These are phyloP conservation scores for Gymnobelideus leadbeateri DNA, from an alignment of 2,113 vertebrate species.

Conservation along the genomic window DNA sequence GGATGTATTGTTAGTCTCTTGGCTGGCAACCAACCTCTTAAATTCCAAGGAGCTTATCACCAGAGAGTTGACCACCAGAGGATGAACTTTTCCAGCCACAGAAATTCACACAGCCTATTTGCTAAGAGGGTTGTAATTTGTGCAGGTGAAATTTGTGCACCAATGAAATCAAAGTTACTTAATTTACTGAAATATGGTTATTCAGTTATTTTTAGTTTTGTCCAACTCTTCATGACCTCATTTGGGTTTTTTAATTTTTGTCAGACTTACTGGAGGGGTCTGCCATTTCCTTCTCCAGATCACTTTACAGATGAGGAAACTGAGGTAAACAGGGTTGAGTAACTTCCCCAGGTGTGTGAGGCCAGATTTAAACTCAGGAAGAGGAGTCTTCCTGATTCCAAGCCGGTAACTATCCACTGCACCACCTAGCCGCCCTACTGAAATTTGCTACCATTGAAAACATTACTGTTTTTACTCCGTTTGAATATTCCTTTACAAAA, in stretches of 20 bases:
- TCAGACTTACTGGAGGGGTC: not conserved
- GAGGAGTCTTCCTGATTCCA: not conserved
- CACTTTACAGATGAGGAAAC: not conserved
- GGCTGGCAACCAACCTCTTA: constrained; percentile 28
- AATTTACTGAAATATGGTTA: not conserved
- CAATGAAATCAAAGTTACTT: not conserved
- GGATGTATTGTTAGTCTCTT: not conserved
- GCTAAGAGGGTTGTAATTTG: not conserved
- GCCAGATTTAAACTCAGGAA: not conserved
- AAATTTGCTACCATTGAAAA: not conserved
- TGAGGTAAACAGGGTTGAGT: not conserved
- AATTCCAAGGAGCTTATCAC: constrained; percentile 19
- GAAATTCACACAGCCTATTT: constrained; percentile 34
- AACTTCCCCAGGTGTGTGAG: not conserved
- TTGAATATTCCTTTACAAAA: not conserved
- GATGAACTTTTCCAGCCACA: not conserved
- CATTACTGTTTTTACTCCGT: not conserved
- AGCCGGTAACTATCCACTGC: not conserved
- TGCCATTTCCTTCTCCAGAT: not conserved
- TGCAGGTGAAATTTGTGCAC: not conserved
- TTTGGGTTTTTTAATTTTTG: not conserved
- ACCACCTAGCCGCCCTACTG: not conserved
- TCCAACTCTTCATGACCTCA: not conserved
- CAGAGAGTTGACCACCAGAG: not conserved
- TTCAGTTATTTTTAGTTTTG: not conserved